Base-by-base conservation (phyloP, 2,888 invertebrate genomes). In the Escarpia spicata region DNA sequence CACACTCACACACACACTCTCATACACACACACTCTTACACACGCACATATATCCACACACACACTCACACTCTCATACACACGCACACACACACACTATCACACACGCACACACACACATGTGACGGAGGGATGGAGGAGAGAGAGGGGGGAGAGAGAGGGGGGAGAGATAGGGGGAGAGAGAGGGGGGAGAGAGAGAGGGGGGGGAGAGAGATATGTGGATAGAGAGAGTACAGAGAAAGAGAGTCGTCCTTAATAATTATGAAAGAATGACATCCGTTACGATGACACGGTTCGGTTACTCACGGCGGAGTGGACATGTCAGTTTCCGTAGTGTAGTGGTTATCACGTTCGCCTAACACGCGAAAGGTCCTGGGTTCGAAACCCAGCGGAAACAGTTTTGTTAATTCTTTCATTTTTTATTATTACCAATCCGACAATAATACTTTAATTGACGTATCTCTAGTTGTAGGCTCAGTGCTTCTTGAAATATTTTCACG, bases 271-370 rank as follows among this genome's bases (percentile, higher is more conserved):
- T 52, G 52, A 52, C 0, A 15, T 52, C 52, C 52, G 15, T 52
- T 52, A 9, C 15, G 52, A 1, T 52, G 52, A 52, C 52, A 52
- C 52, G 52, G 52, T 75, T n/a, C 19, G 75, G 26, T n/a, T 75
- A 8, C 75, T n/a, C 26, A 19, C 75, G 75, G 75, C n/a, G 26
- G 19, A 4, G 6, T 4, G 2, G 26, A 3, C 26, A 26, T 75
- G 75, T 75, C 2, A 3, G 75, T 75, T 75, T 75, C 75, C 75
- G 75, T 75, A 75, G 75, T 75, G 75, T 75, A 75, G 75, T 75
- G 75, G 75, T 75, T 75, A 75, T 75, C 75, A 75, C 75, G 75
- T 75, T 75, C 75, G 75, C 75, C 75, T 75, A 75, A 75, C 75
- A 75, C 75, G 75, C 75, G 75, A 75, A 75, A 75, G 75, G 75